Base-by-base conservation (phyloP, 2,113 vertebrate species). In the Pachypanchax playfairii region DNA sequence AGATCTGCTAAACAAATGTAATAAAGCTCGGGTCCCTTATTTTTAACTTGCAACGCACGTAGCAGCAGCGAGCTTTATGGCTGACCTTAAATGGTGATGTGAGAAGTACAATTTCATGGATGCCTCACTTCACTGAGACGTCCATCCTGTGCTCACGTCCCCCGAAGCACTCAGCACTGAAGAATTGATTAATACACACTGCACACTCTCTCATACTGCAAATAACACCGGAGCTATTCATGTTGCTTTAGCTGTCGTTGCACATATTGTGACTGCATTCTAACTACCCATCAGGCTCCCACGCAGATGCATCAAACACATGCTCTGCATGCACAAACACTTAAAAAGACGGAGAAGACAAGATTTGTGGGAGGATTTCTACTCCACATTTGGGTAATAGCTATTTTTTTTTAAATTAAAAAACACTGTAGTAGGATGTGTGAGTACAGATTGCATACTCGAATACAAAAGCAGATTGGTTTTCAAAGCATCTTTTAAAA, bases 81-180 rank as follows among this genome's bases (percentile, higher is more conserved):
- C 44, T 81, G 79, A 77, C 72, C 81, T 43, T 49, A 67, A 69
- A 77, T 75, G 76, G 64, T 20, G 58, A 73, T 68, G 73, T 72
- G 66, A 86, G 58, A 77, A 73, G 76, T 56, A 73, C 70, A 70
- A 85, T 89, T 85, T 89, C 81, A 85, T 70, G 78, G 80, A 57
- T 74, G 59, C 22, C 20, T 29, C 80, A 66, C 51, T 76, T 74
- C 61, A 57, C 73, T 8, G 57, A 50, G 15, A 57, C 17, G 52
- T 77, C 76, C 74, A 57, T 81, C 61, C 26, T 39, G 25, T 64
- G 60, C 66, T 65, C 73, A 55, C 25, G 62, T 72, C 61, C 77
- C 49, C 62, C 53, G 62, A 72, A 75, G 79, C 75, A 63, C 67
- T 48, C 56, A 41, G 41, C 71, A 62, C 47, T 17, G 26, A 42